phyloP scores from a whole-genome alignment of 35 echinoderm and acorn worm genomes.

The Hemicentrotus pulcherrimus region DNA sequence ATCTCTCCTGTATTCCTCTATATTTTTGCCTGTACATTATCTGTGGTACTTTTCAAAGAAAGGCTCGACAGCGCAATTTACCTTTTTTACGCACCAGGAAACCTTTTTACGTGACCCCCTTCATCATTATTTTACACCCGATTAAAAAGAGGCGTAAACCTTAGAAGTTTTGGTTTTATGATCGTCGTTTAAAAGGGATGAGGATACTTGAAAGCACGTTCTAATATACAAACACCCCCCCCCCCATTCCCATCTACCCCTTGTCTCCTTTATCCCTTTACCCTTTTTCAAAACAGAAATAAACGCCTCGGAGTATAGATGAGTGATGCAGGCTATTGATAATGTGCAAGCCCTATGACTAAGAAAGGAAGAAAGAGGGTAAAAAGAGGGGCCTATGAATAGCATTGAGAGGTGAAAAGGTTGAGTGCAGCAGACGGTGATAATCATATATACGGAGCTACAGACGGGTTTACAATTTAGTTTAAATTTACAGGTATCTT shows the following conservation, averaged over 20 bases:
- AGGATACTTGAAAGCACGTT: not conserved
- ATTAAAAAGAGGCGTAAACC: not conserved
- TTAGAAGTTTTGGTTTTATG: not conserved
- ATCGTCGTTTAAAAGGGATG: not conserved
- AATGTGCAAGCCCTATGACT: not conserved
- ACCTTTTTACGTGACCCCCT: not conserved
- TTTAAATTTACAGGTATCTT: not conserved
- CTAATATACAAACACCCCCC: not conserved
- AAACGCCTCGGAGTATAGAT: not conserved
- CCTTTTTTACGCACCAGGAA: not conserved
- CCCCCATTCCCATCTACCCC: not conserved
- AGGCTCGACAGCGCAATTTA: not conserved
- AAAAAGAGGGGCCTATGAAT: not conserved
- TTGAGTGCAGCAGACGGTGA: slow-evolving; percentile 15
- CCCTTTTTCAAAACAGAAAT: slow-evolving; percentile 1
- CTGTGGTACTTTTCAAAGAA: not conserved
- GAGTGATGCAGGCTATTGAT: not conserved
- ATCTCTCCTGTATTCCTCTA: too few species aligned
- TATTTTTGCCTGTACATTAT: not conserved
- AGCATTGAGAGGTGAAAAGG: not conserved
- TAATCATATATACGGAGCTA: not conserved
- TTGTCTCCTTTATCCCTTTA: not conserved
- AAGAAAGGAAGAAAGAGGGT: not conserved
- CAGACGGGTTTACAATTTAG: not conserved
- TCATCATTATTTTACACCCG: not conserved